These are phyloP conservation scores for Mus spretus DNA, from an alignment of 2,797 vertebrate genomes.

Conservation along the genomic window DNA sequence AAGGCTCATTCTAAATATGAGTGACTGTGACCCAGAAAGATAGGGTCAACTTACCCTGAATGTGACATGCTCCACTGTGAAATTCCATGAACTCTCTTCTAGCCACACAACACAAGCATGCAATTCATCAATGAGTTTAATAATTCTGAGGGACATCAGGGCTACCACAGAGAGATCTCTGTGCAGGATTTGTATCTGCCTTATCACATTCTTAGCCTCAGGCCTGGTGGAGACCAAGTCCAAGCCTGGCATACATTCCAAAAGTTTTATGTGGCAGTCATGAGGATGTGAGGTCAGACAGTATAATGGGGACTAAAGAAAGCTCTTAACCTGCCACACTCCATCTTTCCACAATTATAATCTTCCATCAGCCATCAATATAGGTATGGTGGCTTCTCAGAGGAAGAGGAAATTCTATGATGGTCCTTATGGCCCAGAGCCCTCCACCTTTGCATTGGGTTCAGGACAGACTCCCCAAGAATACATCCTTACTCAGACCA, in stretches of 20 bases:
- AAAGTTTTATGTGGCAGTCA: background rate
- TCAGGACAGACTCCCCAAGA: background rate
- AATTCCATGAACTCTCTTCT: background rate
- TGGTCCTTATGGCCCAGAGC: background rate
- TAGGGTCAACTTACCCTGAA: background rate
- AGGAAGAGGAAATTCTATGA: background rate
- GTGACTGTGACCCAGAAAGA: background rate
- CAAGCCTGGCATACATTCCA: background rate
- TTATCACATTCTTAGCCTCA: background rate
- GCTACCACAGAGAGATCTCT: too few relatives aligned
- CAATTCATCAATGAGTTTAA: background rate
- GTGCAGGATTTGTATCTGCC: background rate
- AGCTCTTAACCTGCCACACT: background rate
- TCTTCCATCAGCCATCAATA: background rate
- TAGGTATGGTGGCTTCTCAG: background rate
- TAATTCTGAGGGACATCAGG: background rate
- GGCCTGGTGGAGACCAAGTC: background rate
- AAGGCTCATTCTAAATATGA: background rate
- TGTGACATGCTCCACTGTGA: background rate
- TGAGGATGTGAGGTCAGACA: background rate
- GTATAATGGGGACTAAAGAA: background rate
- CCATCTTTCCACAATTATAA: background rate
- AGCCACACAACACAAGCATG: background rate
- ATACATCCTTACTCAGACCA: background rate
- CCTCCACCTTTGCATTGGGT: too few relatives aligned